Evolutionary conservation across 1,140 invertebrate genomes (phyloP).

Genomic region (Drosophila prosaltans): DNA sequence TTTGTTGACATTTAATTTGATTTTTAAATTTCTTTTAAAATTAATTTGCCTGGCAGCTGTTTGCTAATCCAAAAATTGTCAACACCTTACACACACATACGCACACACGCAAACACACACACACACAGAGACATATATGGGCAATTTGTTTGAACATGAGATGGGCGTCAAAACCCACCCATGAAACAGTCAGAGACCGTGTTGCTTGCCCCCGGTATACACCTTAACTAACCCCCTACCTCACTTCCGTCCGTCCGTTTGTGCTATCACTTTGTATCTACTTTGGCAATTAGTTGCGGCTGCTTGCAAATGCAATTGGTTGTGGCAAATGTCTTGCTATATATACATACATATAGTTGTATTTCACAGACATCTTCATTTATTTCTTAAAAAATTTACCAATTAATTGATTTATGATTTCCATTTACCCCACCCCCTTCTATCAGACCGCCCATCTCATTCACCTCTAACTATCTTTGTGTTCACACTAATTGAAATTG

Average conservation of each 20-base stretch:
- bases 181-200: neutral
- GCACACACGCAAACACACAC: neutral
- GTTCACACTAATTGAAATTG: conserved; percentile 67
- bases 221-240: neutral
- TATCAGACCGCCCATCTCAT: neutral
- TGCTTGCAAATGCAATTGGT: conserved; percentile 40
- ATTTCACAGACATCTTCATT: conserved; percentile 14
- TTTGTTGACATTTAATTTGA: conserved; percentile 79
- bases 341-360: neutral
- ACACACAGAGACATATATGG: conserved; percentile 44
- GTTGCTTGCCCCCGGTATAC: no score
- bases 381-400: conserved; percentile 15
- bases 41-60: conserved; percentile 74
- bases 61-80: conserved; percentile 61
- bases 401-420: conserved; percentile 65
- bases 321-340: conserved; percentile 23
- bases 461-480: conserved; percentile 55
- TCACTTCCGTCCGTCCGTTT: no score
- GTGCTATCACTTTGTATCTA: no score
- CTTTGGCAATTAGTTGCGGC: conserved; percentile 24
- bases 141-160: conserved; percentile 64
- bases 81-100: conserved; percentile 43
- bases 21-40: conserved; percentile 74
- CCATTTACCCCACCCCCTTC: conserved; percentile 26
- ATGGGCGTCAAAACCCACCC: conserved; percentile 46